Evolutionary conservation across 2,888 invertebrate genomes (phyloP).

Genomic region (Callosobruchus maculatus): DNA sequence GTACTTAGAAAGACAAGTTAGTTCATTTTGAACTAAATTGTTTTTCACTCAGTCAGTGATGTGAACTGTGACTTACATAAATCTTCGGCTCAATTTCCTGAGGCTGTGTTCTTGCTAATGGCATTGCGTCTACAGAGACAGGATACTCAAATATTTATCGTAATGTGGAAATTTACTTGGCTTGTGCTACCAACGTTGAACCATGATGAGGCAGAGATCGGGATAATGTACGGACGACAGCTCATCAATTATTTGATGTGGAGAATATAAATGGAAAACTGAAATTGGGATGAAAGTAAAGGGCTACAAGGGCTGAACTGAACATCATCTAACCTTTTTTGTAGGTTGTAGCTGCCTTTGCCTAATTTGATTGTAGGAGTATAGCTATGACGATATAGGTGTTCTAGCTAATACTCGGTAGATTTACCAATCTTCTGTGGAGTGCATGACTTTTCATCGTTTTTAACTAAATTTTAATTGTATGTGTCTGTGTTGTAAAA

Average conservation of each 20-base stretch:
- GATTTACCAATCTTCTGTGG: too few relatives aligned
- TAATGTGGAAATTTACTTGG: not conserved
- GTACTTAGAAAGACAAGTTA: too few relatives aligned
- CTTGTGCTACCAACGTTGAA: not conserved
- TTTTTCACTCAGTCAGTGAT: too few relatives aligned
- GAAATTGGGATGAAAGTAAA: not conserved
- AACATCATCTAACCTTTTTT: too few relatives aligned
- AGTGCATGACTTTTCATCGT: too few relatives aligned
- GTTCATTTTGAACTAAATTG: too few relatives aligned
- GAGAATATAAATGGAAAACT: not conserved
- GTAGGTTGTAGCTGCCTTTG: too few relatives aligned
- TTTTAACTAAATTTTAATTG: too few relatives aligned
- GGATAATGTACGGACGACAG: not conserved
- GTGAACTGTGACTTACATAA: not conserved
- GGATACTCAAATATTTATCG: not conserved
- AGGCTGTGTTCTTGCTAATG: not conserved
- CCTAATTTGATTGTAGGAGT: too few relatives aligned
- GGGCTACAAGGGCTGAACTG: not conserved
- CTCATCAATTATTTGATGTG: not conserved
- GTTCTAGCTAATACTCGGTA: too few relatives aligned
- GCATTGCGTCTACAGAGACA: not conserved
- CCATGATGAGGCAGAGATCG: not conserved
- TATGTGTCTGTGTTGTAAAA: too few relatives aligned
- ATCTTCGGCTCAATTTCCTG: not conserved
- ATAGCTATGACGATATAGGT: too few relatives aligned